These are phyloP conservation scores for Acronicta psi DNA, from an alignment of 2,888 invertebrate genomes.

Conservation along the genomic window DNA sequence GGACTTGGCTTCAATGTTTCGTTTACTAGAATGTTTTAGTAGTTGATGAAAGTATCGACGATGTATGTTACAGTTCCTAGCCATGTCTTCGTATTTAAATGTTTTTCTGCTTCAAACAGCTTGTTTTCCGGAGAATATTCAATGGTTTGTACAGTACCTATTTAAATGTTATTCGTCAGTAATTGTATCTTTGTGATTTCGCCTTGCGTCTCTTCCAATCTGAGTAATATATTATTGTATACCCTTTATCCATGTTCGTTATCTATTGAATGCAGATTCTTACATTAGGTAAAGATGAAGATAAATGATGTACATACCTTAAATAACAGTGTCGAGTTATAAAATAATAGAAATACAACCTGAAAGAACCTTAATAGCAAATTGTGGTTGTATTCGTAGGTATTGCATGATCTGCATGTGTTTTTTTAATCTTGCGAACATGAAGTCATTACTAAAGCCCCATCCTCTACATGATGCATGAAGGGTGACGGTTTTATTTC, in stretches of 20 bases:
- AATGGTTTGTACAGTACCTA: slow-evolving; percentile 4
- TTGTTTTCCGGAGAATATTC: slow-evolving; percentile 22
- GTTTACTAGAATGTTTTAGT: slow-evolving; percentile 37
- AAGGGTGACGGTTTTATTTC: slow-evolving; percentile 45
- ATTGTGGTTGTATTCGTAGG: slow-evolving; percentile 14
- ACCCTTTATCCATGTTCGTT: not conserved
- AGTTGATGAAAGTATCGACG: slow-evolving; percentile 21
- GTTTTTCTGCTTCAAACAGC: slow-evolving; percentile 47
- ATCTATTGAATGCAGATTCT: not conserved
- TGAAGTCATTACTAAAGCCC: slow-evolving; percentile 25
- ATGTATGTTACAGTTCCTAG: slow-evolving; percentile 14
- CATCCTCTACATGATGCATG: slow-evolving; percentile 44
- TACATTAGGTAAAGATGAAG: not conserved
- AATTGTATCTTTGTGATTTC: not conserved
- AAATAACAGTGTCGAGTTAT: not conserved
- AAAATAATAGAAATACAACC: slow-evolving; percentile 8
- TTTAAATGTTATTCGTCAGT: slow-evolving; percentile 9
- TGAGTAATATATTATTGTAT: slow-evolving; percentile 29
- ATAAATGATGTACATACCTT: too few relatives aligned
- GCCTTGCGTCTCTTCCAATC: slow-evolving; percentile 23
- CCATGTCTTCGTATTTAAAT: slow-evolving; percentile 21
- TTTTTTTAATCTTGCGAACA: slow-evolving; percentile 19
- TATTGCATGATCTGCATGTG: slow-evolving; percentile 52
- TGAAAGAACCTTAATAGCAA: not conserved
- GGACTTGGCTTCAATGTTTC: slow-evolving; percentile 49